These are phyloP conservation scores for Drosophila borborema DNA, from an alignment of 2,888 invertebrate genomes.

Conservation along the genomic window DNA sequence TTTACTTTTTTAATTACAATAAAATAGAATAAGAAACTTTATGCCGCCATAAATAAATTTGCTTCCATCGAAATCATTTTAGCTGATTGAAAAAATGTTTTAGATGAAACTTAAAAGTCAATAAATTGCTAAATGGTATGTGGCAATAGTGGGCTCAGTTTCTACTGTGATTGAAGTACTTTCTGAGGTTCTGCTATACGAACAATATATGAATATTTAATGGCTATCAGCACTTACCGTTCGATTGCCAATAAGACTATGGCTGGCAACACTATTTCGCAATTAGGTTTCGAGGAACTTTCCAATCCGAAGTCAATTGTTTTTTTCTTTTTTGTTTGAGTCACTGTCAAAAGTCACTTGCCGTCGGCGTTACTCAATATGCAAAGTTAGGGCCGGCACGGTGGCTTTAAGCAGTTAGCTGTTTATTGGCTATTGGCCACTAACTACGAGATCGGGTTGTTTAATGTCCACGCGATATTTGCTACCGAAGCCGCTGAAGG, in stretches of 20 bases:
- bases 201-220: not conserved
- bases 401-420: conserved; percentile 34
- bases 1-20: no score
- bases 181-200: not conserved
- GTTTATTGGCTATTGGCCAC: conserved; percentile 52
- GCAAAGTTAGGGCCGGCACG: not conserved
- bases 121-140: no score
- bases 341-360: conserved; percentile 8
- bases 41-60: no score
- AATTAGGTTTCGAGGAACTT: not conserved
- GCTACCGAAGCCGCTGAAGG: conserved; percentile 16
- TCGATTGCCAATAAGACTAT: not conserved
- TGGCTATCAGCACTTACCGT: conserved; percentile 27
- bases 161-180: not conserved
- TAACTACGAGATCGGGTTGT: conserved; percentile 39
- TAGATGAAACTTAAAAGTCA: not conserved
- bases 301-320: conserved; percentile 16
- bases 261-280: not conserved
- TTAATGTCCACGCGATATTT: conserved; percentile 38
- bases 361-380: conserved; percentile 26
- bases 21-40: no score
- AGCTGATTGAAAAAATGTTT: not conserved
- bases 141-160: no score
- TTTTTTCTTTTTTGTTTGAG: not conserved
- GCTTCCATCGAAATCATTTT: not conserved